Percentiles rank a stretch among this genome's conserved stretches.
Evolutionary conservation across 2,797 vertebrate genomes (phyloP).

Genomic region (Anisognathus igniventris): DNA sequence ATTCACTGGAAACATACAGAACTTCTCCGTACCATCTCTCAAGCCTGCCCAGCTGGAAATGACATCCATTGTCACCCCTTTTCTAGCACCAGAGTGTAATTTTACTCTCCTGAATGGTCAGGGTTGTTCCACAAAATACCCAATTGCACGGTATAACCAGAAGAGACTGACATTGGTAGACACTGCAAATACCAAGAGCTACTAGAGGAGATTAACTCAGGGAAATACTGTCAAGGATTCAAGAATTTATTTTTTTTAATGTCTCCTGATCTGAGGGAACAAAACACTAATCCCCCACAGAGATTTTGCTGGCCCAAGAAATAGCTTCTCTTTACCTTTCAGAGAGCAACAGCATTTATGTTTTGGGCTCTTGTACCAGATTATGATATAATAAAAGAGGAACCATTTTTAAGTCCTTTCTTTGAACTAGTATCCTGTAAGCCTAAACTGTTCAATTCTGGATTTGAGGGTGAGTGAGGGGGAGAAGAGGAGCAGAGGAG

Average conservation of each 20-base stretch:
- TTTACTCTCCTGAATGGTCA: neutral
- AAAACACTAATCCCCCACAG: neutral
- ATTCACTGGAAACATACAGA: neutral
- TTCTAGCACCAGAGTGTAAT: neutral
- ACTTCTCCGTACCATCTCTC: neutral
- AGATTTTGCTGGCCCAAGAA: neutral
- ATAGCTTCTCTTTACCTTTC: neutral
- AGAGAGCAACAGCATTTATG: neutral
- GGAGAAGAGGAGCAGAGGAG: neutral
- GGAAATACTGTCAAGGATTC: neutral
- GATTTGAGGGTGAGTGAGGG: neutral
- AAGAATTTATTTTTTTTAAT: neutral
- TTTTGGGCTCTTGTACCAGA: neutral
- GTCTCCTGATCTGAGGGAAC: neutral
- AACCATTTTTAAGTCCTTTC: slow-evolving; percentile 34
- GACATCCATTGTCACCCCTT: neutral
- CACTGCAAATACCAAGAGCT: neutral
- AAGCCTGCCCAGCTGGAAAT: neutral
- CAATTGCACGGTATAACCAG: neutral
- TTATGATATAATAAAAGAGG: slow-evolving; percentile 25
- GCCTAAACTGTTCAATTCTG: neutral
- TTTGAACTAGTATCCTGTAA: slow-evolving; percentile 50
- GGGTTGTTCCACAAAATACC: neutral
- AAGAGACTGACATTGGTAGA: neutral
- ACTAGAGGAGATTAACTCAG: neutral